A percentile compares a stretch with the other conserved stretches of the same genome.
Conservation (phyloP, 2,113 vertebrate species). For the Macroglossus sobrinus region DNA sequence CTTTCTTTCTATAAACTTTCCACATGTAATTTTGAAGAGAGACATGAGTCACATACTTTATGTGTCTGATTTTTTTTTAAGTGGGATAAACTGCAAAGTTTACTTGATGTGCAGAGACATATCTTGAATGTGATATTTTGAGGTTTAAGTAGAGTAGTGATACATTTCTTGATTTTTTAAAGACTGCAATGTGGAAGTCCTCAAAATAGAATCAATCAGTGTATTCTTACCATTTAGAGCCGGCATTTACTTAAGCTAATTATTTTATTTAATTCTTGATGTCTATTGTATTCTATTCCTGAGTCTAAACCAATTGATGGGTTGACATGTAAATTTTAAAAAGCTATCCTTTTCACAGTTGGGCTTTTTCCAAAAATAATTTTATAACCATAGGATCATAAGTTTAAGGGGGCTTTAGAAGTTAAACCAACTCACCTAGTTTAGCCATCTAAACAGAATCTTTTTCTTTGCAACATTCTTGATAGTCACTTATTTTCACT, state of each 20-base stretch:
- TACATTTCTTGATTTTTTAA: constrained; percentile 21
- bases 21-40: constrained; percentile 37
- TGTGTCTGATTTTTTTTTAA: constrained; percentile 53
- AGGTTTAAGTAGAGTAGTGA: background rate
- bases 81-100: constrained; percentile 30
- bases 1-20: constrained; percentile 23
- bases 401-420: background rate
- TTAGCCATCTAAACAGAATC: background rate
- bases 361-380: background rate
- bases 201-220: background rate
- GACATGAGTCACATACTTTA: constrained; percentile 41
- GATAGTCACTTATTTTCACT: background rate
- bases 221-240: background rate
- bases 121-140: constrained; percentile 37
- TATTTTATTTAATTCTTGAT: background rate
- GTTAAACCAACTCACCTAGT: background rate
- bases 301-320: background rate
- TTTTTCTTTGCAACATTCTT: background rate
- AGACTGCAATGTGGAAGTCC: background rate
- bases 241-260: background rate
- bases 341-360: background rate
- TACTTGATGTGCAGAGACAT: background rate
- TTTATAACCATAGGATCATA: background rate
- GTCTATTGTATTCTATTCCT: background rate
- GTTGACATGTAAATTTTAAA: background rate